Conservation (phyloP, 92 coral and sea anemone species). For the Zoanthus sansibaricus region DNA sequence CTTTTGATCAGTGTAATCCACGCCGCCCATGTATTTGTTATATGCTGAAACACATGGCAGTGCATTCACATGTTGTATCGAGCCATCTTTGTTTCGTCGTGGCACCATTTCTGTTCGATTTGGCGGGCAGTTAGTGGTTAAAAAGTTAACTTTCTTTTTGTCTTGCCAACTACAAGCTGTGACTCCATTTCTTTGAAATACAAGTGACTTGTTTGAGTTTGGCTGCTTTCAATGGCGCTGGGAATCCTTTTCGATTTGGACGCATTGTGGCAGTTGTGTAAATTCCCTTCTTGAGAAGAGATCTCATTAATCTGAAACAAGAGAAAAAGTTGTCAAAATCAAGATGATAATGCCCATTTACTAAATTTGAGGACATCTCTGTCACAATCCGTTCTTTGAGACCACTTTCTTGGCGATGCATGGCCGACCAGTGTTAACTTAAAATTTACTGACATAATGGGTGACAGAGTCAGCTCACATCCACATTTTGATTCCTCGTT, state of each 20-base stretch:
- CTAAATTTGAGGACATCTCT: conserved; percentile 20
- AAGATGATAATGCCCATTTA: conserved; percentile 33
- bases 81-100: conserved; percentile 43
- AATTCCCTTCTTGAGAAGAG: conserved; percentile 44
- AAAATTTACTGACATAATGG: conserved; percentile 34
- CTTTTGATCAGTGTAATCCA: conserved; percentile 57
- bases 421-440: conserved; percentile 57
- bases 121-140: conserved; percentile 52
- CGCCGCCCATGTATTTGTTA: conserved; percentile 61
- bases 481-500: conserved; percentile 59
- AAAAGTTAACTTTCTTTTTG: conserved; percentile 54
- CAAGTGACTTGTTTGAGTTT: conserved; percentile 39
- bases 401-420: conserved; percentile 40
- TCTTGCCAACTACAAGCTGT: conserved; percentile 58
- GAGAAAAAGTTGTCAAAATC: conserved; percentile 56
- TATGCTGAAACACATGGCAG: conserved; percentile 48
- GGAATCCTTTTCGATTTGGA: conserved; percentile 55
- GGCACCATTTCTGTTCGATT: conserved; percentile 41
- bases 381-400: conserved; percentile 48
- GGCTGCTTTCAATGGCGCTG: conserved; percentile 3
- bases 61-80: conserved; percentile 18
- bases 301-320: conserved; percentile 14
- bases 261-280: conserved; percentile 52
- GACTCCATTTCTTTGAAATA: conserved; percentile 43
- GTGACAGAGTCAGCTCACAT: conserved; percentile 45